Evolutionary conservation across 2,888 invertebrate genomes (phyloP).

Genomic region (Lithophane semibrunnea): DNA sequence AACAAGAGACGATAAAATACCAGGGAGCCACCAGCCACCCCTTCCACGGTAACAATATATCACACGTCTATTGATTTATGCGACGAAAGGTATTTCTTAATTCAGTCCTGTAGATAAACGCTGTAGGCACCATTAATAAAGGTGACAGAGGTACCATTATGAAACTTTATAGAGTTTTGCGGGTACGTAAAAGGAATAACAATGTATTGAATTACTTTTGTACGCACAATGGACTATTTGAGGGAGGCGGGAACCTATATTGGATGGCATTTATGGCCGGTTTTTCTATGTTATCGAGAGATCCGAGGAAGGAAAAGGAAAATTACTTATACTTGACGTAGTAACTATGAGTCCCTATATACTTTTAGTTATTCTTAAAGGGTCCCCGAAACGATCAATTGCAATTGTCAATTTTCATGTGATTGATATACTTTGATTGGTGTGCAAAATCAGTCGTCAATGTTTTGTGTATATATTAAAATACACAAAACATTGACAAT

Average conservation of each 20-base stretch:
- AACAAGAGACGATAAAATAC: slow-evolving; percentile 65
- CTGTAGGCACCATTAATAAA: slow-evolving; percentile 67
- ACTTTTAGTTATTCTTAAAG: slow-evolving; percentile 13
- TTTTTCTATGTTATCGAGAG: slow-evolving; percentile 64
- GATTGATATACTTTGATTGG: too few relatives aligned
- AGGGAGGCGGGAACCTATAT: slow-evolving; percentile 57
- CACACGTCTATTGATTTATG: slow-evolving; percentile 79
- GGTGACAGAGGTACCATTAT: slow-evolving; percentile 69
- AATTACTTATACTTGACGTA: slow-evolving; percentile 48
- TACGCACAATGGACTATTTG: slow-evolving; percentile 64
- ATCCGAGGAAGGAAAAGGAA: slow-evolving; percentile 50
- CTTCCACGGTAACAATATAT: slow-evolving; percentile 72
- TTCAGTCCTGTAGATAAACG: slow-evolving; percentile 72
- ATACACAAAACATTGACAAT: too few relatives aligned
- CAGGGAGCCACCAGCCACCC: slow-evolving; percentile 68
- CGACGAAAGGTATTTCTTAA: slow-evolving; percentile 77
- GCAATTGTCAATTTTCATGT: too few relatives aligned
- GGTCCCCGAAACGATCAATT: too few relatives aligned
- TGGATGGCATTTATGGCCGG: slow-evolving; percentile 63
- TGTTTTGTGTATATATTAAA: too few relatives aligned
- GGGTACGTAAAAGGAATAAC: slow-evolving; percentile 69
- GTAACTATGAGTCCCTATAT: slow-evolving; percentile 47
- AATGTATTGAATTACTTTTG: slow-evolving; percentile 68
- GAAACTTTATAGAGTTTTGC: slow-evolving; percentile 71
- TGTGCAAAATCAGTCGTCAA: too few relatives aligned